Evolutionary conservation across 2,113 vertebrate species (phyloP), one percentile per base, ranked within the genome.

Genomic region (Cacatua alba): DNA sequence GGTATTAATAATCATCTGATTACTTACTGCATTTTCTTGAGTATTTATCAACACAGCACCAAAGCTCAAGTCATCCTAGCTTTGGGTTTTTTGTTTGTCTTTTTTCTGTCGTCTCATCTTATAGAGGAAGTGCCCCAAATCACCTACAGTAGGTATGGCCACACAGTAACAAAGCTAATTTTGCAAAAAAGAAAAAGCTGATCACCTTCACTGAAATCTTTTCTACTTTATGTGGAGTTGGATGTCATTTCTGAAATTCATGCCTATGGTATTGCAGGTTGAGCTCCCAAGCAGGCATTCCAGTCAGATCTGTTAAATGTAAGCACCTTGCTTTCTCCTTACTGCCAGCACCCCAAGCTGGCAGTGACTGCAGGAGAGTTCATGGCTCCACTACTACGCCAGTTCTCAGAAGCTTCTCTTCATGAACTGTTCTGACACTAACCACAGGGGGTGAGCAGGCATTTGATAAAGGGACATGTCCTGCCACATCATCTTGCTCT

Each of bases 71-170:
- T 62, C 33, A 20, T 24, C 48, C 0, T 0, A 79, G 13, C 29
- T 89, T 53, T 69, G 59, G 12, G 9, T 59, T 35, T 35, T 44
- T 44, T 14, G 39, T 39, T 39, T 39, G 37, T 37, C 10, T 51
- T 85, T 77, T 59, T 57, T 12, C 28, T 21, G 48, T 69, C 8
- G 9, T 90, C 29, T 82, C 15, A 75, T n/a, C 11, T 64, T 43
- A 33, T 0, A 59, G 29, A 74, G 39, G 20, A 82, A 86, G 59
- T 15, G 26, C 46, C 17, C 39, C 12, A 74, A 88, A 84, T 64
- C 2, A 4, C n/a, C 21, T 53, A 23, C 24, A 23, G 7, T 26
- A 77, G 1, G 3, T n/a, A 57, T 2, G 3, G 13, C 44, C 41
- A 72, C 19, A 23, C 3, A 37, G 17, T 28, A 55, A 86, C 33